phyloP scores from a whole-genome alignment of 2,888 invertebrate species.

The Nemoura dubitans region DNA sequence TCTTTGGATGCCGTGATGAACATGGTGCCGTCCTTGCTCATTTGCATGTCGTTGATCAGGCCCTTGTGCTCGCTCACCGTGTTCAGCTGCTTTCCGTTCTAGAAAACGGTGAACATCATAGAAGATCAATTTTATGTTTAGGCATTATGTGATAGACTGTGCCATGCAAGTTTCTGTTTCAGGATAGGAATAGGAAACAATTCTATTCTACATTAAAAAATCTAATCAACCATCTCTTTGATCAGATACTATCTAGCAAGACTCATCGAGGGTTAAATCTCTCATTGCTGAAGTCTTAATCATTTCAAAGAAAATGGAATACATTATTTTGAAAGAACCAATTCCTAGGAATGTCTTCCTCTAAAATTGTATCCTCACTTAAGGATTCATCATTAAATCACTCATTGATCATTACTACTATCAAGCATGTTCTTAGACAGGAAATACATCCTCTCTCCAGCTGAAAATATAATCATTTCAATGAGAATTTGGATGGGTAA shows the following conservation, averaged over 20 bases:
- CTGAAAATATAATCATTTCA: no score
- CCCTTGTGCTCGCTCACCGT: slow-evolving; percentile 83
- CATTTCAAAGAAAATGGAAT: slow-evolving; percentile 10
- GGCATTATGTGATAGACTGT: no score
- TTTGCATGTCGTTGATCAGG: slow-evolving; percentile 96
- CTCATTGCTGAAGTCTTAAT: slow-evolving; percentile 29
- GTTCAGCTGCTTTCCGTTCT: slow-evolving; percentile 84
- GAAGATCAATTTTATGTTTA: no score
- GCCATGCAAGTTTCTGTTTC: no score
- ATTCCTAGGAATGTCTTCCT: no score
- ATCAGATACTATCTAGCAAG: slow-evolving; percentile 49
- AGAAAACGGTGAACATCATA: slow-evolving; percentile 53
- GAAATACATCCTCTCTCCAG: no score
- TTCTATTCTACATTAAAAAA: no score
- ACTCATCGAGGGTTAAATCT: slow-evolving; percentile 37
- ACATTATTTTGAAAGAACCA: no score
- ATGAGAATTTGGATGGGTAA: no score
- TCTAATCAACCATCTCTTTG: slow-evolving; percentile 15
- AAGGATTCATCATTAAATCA: no score
- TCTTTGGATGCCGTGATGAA: slow-evolving; percentile 98
- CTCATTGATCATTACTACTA: background rate
- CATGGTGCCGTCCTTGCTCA: slow-evolving; percentile 92
- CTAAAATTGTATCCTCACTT: no score
- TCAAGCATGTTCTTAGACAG: background rate
- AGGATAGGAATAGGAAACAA: no score